Evolutionary conservation across 1,140 invertebrate species (phyloP), one percentile per base, ranked within the genome.

Genomic region (Heliconius melpomene): DNA sequence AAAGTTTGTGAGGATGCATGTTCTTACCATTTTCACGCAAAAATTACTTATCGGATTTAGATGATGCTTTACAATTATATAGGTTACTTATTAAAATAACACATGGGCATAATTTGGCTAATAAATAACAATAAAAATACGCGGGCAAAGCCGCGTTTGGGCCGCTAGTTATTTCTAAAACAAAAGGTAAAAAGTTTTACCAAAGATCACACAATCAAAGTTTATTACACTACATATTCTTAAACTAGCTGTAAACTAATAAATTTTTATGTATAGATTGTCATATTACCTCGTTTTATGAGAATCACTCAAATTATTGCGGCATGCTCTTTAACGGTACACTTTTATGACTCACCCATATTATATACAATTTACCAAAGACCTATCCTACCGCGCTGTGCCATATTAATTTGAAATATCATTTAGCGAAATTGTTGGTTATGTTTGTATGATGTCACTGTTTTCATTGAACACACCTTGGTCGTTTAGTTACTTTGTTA

Each of bases 361-460:
- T 66, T 66, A 66, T 66, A 29, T 66, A 13, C 60, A 66, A 66
- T 66, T 66, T 13, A 29, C 60, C 26, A 66, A 66, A 66, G n/a
- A 9, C 60, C 60, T 26, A 29, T 66, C 29, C 20, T 13, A 66
- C 2, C 26, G 26, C 26, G 3, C 6, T 52, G 50, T 52, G 18
- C 23, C 13, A 16, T 66, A 66, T 66, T 66, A 66, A 52, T 52
- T 52, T 52, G 50, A 52, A 60, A 60, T 60, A n/a, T 20, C 54
- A 60, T 60, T 60, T 23, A 11, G 5, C 54, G 8, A 60, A 60
- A 60, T 60, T 60, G n/a, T 60, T 23, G 8, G n/a, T 26, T 60
- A 60, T 60, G n/a, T 60, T 3, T 23, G 23, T 66, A 66, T 66
- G 60, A 66, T 66, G 26, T 66, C 60, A 66, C 60, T 66, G 13